Percentiles rank a stretch among this genome's conserved stretches.
Evolutionary conservation across 2,888 invertebrate species (phyloP).

Genomic region (Sipha maydis): DNA sequence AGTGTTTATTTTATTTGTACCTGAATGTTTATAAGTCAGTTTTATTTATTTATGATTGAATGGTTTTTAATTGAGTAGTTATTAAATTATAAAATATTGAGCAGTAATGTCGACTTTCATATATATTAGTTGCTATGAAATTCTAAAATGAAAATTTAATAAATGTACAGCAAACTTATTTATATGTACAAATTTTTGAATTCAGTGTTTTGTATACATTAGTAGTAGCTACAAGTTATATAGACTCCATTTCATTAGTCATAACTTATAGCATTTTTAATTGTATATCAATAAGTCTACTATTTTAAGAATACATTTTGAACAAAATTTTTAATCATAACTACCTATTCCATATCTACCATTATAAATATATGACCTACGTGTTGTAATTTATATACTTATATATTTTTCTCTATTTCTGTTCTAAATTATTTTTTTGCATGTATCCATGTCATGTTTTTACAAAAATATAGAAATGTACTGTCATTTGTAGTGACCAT

Average conservation of each 20-base stretch:
- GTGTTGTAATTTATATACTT: slow-evolving; percentile 28
- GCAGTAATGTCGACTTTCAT: neutral
- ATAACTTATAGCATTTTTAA: slow-evolving; percentile 14
- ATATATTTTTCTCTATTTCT: slow-evolving; percentile 46
- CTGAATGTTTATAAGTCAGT: slow-evolving; percentile 40
- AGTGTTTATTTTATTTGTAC: slow-evolving; percentile 47
- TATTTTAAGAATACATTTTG: slow-evolving; percentile 49
- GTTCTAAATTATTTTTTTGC: slow-evolving; percentile 44
- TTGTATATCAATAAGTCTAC: slow-evolving; percentile 36
- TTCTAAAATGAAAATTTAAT: slow-evolving; percentile 13
- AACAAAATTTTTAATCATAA: slow-evolving; percentile 24
- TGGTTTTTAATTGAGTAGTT: slow-evolving; percentile 35
- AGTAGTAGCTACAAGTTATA: neutral
- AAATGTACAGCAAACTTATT: slow-evolving; percentile 5
- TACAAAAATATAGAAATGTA: slow-evolving; percentile 32
- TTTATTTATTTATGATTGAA: slow-evolving; percentile 15
- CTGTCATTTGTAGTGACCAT: slow-evolving; percentile 6
- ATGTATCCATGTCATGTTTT: slow-evolving; percentile 45
- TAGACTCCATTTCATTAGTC: slow-evolving; percentile 25
- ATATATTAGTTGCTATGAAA: neutral
- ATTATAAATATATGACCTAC: slow-evolving; percentile 9
- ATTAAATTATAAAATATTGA: slow-evolving; percentile 3
- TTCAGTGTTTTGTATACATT: slow-evolving; percentile 18
- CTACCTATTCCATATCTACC: slow-evolving; percentile 32
- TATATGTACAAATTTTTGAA: neutral